These are phyloP conservation scores for Bugulina stolonifera DNA, from an alignment of 2,888 invertebrate genomes.

Conservation along the genomic window DNA sequence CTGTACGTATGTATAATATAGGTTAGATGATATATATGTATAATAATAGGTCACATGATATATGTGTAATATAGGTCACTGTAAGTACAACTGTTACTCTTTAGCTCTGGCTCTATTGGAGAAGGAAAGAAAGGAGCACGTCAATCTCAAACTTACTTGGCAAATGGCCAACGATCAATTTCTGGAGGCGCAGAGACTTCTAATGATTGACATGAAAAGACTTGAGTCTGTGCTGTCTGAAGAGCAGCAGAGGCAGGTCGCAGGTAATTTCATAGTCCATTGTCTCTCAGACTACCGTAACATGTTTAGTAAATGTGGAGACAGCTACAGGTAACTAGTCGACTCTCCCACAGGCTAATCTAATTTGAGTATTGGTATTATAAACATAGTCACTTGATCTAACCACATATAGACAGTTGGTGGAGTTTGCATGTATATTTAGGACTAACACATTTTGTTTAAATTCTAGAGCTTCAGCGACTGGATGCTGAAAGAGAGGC, in stretches of 20 bases:
- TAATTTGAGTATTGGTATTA: too few species aligned
- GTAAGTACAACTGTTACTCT: conserved; percentile 26
- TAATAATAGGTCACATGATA: neutral
- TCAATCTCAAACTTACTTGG: conserved; percentile 55
- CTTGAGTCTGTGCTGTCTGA: conserved; percentile 54
- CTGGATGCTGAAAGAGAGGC: conserved; percentile 48
- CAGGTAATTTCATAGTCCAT: too few species aligned
- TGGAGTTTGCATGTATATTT: too few species aligned
- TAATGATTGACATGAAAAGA: conserved; percentile 53
- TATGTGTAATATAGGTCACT: neutral
- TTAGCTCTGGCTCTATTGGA: conserved; percentile 52
- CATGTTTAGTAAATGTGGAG: too few species aligned
- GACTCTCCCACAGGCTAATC: too few species aligned
- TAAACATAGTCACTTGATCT: too few species aligned
- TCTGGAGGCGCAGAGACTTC: conserved; percentile 54
- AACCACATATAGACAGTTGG: too few species aligned
- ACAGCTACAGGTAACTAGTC: too few species aligned
- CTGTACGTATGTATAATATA: neutral
- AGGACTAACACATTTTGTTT: too few species aligned
- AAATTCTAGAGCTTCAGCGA: conserved; percentile 49
- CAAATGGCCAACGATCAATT: conserved; percentile 58
- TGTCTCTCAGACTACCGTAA: too few species aligned
- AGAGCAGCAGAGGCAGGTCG: conserved; percentile 54
- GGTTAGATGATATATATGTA: neutral
- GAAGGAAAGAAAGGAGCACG: conserved; percentile 53